Conservation (phyloP, 2,113 vertebrate genomes). For the Phainopepla nitens region DNA sequence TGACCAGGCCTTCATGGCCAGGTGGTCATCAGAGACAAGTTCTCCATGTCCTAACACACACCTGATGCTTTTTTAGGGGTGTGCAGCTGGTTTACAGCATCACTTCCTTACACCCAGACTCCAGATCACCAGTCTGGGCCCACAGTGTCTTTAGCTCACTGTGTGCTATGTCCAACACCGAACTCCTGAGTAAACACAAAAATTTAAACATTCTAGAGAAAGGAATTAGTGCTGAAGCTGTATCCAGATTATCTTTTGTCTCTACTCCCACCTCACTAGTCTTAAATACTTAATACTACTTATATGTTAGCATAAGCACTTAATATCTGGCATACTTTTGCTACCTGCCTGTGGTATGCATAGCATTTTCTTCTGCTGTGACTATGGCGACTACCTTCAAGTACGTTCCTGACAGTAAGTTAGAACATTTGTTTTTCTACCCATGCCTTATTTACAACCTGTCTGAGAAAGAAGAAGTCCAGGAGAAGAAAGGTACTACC, state of each 20-base stretch:
- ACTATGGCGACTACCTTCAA: not conserved
- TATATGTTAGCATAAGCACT: not conserved
- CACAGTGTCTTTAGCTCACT: not conserved
- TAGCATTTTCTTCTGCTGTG: not conserved
- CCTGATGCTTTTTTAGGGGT: not conserved
- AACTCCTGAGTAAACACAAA: not conserved
- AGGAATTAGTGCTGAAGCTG: not conserved
- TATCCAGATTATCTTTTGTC: not conserved
- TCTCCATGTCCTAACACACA: not conserved
- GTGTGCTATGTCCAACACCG: not conserved
- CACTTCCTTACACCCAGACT: not conserved
- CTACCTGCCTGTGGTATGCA: not conserved
- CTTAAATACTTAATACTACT: constrained; percentile 7
- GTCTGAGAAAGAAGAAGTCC: not conserved
- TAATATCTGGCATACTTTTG: constrained; percentile 8
- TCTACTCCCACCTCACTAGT: not conserved
- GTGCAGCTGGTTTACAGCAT: not conserved
- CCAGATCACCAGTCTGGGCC: not conserved
- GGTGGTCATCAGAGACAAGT: not conserved
- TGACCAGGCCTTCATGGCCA: not conserved
- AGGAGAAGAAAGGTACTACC: constrained; percentile 67
- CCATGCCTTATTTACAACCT: not conserved
- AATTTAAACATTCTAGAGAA: not conserved
- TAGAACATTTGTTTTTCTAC: not conserved
- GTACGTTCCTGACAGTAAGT: not conserved